phyloP scores from a whole-genome alignment of 1,140 invertebrate species.

The Microplitis demolitor region DNA sequence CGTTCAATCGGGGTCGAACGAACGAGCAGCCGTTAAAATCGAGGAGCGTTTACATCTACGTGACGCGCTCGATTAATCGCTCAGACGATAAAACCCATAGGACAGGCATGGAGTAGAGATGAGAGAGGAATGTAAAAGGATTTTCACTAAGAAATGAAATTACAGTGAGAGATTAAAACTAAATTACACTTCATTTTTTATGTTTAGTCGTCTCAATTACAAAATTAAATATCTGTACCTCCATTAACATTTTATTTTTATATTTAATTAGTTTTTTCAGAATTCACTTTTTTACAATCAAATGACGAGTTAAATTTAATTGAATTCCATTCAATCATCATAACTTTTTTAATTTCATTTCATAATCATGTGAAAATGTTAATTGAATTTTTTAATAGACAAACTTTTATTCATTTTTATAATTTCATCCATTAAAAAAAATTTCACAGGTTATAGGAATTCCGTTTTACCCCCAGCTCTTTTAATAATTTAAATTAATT shows the following conservation, averaged over 20 bases:
- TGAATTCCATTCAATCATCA: too few species aligned
- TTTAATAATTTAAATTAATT: too few species aligned
- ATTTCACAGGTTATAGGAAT: too few species aligned
- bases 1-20: constrained; percentile 27
- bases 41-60: constrained; percentile 25
- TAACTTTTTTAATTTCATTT: too few species aligned
- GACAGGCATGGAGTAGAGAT: neutral
- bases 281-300: too few species aligned
- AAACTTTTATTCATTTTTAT: too few species aligned
- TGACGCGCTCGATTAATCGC: constrained; percentile 27
- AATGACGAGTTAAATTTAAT: too few species aligned
- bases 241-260: neutral
- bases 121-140: neutral
- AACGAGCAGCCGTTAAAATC: constrained; percentile 22
- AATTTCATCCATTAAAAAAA: too few species aligned
- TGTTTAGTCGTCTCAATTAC: neutral
- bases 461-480: too few species aligned
- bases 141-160: constrained; percentile 5
- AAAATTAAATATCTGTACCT: neutral
- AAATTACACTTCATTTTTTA: constrained; percentile 7
- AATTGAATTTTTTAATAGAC: too few species aligned
- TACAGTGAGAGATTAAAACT: constrained; percentile 9
- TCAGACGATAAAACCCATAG: constrained; percentile 5
- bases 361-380: too few species aligned
- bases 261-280: neutral